Base-by-base conservation (phyloP, 2,797 vertebrate genomes). In the Paguma larvata region DNA sequence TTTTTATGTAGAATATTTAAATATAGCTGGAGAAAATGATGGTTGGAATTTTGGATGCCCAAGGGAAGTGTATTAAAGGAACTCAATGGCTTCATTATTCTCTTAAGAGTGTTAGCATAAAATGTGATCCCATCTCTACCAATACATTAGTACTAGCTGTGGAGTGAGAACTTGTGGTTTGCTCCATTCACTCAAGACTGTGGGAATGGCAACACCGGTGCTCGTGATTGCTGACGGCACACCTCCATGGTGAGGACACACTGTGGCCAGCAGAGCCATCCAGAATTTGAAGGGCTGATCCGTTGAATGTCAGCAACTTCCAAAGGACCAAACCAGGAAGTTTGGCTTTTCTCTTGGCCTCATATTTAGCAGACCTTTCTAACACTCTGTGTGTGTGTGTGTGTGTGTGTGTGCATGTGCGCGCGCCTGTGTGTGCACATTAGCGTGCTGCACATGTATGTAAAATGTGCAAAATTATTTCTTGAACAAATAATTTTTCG, bases 321-420 rank as follows among this genome's bases (percentile, higher is more conserved):
- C 68, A 77, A 95, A 89, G 21, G 72, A 72, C 78, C 15, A 70
- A 73, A 56, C 80, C 51, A 65, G 72, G 51, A 89, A 92, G 67
- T 75, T 79, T 96, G 63, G 86, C 88, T 95, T 98, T 95, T 97
- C 92, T 97, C 96, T 86, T 97, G 94, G 95, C 93, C 97, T 98
- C 93, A 96, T 46, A 59, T 89, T 98, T 84, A 87, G 78, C 86
- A 95, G 65, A 89, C 32, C 56, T 90, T 84, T 68, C 62, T 48
- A 88, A 88, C 90, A 82, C 14, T 38, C 15, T 75, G 0, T 23
- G 65, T 79, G 80, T 62, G 44, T 59, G 65, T 63, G 96, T 72
- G 44, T 62, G 59, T 25, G 53, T 63, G 96, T 94, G 94, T 94
- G 73, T 97, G 97, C 96, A 83, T 92, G 97, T 95, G 63, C 5